A percentile compares a stretch with the other conserved stretches of the same genome.
These are phyloP conservation scores for Aphidius ervi DNA, from an alignment of 1,140 invertebrate species.

Conservation along the genomic window DNA sequence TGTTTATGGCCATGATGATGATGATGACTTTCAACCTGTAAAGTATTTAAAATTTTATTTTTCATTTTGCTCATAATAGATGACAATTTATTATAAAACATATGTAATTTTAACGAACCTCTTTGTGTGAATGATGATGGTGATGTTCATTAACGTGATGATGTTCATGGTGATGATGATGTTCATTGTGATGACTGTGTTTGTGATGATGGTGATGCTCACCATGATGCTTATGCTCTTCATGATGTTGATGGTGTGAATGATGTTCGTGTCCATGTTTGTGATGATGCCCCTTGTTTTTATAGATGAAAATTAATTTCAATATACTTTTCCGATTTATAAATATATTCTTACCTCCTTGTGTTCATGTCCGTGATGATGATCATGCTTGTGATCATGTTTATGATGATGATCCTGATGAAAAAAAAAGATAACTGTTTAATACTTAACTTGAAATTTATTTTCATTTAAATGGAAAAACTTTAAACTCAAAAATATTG, in stretches of 20 bases:
- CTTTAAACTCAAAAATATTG: no score
- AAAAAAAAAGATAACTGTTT: no score
- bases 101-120: conserved; percentile 10
- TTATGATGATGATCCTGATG: conserved; percentile 24
- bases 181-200: conserved; percentile 33
- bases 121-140: conserved; percentile 43
- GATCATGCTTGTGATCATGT: conserved; percentile 25
- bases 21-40: conserved; percentile 38
- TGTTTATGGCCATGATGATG: conserved; percentile 45
- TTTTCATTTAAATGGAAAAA: no score
- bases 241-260: conserved; percentile 40
- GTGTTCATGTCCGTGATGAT: conserved; percentile 28
- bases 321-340: background rate
- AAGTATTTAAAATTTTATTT: no score
- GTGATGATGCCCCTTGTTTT: conserved; percentile 32
- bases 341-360: conserved; percentile 3
- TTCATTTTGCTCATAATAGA: no score
- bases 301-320: conserved; percentile 25
- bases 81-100: no score
- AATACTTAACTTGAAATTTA: no score
- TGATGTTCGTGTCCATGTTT: conserved; percentile 39
- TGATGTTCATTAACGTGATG: conserved; percentile 36
- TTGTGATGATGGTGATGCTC: conserved; percentile 38
- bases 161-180: conserved; percentile 36
- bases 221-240: conserved; percentile 42